Percentiles rank a stretch among this genome's conserved stretches.
These are phyloP conservation scores for Asbolus verrucosus DNA, from an alignment of 1,140 invertebrate genomes.

Conservation along the genomic window DNA sequence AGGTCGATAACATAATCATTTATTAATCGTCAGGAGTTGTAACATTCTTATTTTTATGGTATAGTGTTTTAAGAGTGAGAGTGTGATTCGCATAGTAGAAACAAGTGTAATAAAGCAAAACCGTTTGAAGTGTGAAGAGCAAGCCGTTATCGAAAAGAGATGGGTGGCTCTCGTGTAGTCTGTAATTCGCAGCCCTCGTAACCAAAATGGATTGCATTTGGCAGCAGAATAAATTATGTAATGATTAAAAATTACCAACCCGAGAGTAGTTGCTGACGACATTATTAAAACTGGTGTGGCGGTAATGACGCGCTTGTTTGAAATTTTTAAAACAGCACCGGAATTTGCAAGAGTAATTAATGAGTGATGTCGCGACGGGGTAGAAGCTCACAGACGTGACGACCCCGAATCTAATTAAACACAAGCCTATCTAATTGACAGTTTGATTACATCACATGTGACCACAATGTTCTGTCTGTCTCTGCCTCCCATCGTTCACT, in stretches of 20 bases:
- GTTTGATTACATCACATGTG: slow-evolving; percentile 56
- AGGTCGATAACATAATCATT: too few relatives aligned
- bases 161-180: too few relatives aligned
- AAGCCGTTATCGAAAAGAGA: too few relatives aligned
- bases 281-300: slow-evolving; percentile 3
- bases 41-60: too few relatives aligned
- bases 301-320: slow-evolving; percentile 25
- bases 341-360: slow-evolving; percentile 47
- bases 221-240: not conserved
- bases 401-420: slow-evolving; percentile 54
- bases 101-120: too few relatives aligned
- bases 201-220: not conserved
- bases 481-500: slow-evolving; percentile 36
- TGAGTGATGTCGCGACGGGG: slow-evolving; percentile 49
- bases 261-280: not conserved
- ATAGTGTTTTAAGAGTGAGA: too few relatives aligned
- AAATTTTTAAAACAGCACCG: slow-evolving; percentile 31
- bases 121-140: too few relatives aligned
- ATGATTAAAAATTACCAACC: not conserved
- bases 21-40: too few relatives aligned
- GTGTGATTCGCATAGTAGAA: too few relatives aligned
- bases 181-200: too few relatives aligned
- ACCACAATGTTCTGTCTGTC: slow-evolving; percentile 46
- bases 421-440: slow-evolving; percentile 56
- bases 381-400: slow-evolving; percentile 49